Percentiles rank a stretch among this genome's conserved stretches.
phyloP scores from a whole-genome alignment of 2,797 vertebrate species.

The Triplophysa yarkandensis region DNA sequence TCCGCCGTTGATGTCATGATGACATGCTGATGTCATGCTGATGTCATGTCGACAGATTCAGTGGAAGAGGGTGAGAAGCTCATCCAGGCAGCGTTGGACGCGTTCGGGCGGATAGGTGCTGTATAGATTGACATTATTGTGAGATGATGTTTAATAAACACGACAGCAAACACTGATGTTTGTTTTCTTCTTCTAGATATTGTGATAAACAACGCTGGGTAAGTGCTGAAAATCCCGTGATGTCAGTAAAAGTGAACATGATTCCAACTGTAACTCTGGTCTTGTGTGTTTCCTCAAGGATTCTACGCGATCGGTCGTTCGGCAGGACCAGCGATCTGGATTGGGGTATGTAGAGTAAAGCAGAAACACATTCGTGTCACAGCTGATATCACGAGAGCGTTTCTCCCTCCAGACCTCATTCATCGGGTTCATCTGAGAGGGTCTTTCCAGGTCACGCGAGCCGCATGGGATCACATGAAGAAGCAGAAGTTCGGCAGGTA shows the following conservation, averaged over 20 bases:
- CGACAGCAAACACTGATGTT: slow-evolving; percentile 2
- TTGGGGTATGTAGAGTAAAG: slow-evolving; percentile 83
- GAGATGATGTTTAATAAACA: neutral
- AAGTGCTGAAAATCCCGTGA: slow-evolving; percentile 67
- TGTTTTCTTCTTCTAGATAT: slow-evolving; percentile 79
- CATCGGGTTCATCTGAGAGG: slow-evolving; percentile 92
- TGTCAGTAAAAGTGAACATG: neutral
- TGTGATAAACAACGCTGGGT: slow-evolving; percentile 97
- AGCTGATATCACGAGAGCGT: neutral
- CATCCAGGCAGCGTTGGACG: slow-evolving; percentile 86
- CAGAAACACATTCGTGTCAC: neutral
- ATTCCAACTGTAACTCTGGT: neutral
- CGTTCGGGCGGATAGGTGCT: slow-evolving; percentile 92
- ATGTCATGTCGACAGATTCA: slow-evolving; percentile 79
- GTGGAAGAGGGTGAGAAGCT: slow-evolving; percentile 95
- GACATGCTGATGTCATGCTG: neutral
- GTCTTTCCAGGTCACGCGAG: slow-evolving; percentile 90
- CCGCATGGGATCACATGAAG: slow-evolving; percentile 98
- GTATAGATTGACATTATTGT: neutral
- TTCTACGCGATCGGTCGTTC: slow-evolving; percentile 94
- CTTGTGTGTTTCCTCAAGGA: slow-evolving; percentile 73
- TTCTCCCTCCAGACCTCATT: slow-evolving; percentile 83
- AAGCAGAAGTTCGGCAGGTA: slow-evolving; percentile 97
- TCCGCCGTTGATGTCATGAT: neutral
- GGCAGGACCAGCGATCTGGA: slow-evolving; percentile 90